Conservation (phyloP, 2,113 vertebrate species). For the Pterocles orientalis region DNA sequence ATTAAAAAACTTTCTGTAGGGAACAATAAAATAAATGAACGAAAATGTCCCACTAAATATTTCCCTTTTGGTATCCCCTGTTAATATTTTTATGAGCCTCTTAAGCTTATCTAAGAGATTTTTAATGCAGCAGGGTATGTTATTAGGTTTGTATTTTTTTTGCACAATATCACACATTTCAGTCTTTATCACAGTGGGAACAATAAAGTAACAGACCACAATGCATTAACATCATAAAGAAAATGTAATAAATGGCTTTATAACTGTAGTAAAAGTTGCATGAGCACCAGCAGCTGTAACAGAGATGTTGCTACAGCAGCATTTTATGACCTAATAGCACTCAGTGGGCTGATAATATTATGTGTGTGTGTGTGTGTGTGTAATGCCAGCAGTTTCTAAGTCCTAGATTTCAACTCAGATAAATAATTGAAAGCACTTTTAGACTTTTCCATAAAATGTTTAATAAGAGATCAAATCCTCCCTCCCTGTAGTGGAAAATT, state of each 20-base stretch:
- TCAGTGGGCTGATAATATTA: slow-evolving; percentile 76
- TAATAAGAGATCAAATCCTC: slow-evolving; percentile 79
- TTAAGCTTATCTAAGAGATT: slow-evolving; percentile 76
- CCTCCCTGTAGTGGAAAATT: slow-evolving; percentile 73
- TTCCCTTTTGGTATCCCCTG: slow-evolving; percentile 67
- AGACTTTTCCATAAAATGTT: slow-evolving; percentile 81
- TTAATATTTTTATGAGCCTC: slow-evolving; percentile 76
- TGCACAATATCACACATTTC: slow-evolving; percentile 74
- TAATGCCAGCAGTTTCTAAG: slow-evolving; percentile 72
- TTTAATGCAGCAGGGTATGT: slow-evolving; percentile 72
- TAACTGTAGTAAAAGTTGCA: slow-evolving; percentile 82
- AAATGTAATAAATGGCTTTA: slow-evolving; percentile 84
- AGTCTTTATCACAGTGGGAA: slow-evolving; percentile 78
- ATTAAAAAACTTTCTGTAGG: slow-evolving; percentile 61
- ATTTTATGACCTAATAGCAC: slow-evolving; percentile 78
- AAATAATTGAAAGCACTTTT: slow-evolving; percentile 81
- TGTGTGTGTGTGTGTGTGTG: slow-evolving; percentile 67
- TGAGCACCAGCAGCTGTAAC: slow-evolving; percentile 77
- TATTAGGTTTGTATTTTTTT: slow-evolving; percentile 69
- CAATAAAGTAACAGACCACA: slow-evolving; percentile 79
- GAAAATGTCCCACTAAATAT: slow-evolving; percentile 66
- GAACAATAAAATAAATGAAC: slow-evolving; percentile 70
- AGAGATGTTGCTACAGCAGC: slow-evolving; percentile 72
- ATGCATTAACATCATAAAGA: slow-evolving; percentile 81
- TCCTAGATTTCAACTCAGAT: slow-evolving; percentile 75